Percentiles rank a stretch among this genome's conserved stretches.
Conservation (phyloP, 2,113 vertebrate genomes). For the Cheirogaleus medius region DNA sequence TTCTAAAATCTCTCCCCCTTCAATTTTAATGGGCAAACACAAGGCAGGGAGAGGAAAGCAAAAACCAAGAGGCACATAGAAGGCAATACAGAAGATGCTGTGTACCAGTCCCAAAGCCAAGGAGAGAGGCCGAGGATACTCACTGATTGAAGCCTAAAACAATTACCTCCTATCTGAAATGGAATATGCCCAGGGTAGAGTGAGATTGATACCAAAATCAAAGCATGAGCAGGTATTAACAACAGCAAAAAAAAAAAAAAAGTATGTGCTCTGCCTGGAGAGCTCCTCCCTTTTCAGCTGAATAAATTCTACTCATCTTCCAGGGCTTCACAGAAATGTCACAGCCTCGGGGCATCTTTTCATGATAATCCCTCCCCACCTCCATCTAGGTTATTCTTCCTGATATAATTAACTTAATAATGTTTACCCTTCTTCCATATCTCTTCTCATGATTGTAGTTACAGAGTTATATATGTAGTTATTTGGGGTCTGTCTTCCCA, state of each 20-base stretch:
- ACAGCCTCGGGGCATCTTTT: background rate
- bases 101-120: background rate
- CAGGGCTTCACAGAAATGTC: slow-evolving; percentile 19
- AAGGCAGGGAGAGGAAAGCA: background rate
- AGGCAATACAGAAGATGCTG: background rate
- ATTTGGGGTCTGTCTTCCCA: background rate
- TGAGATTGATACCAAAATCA: slow-evolving; percentile 40
- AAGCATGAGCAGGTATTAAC: slow-evolving; percentile 8
- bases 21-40: slow-evolving; percentile 9
- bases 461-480: background rate
- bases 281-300: background rate
- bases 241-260: background rate
- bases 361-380: background rate
- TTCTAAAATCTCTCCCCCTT: slow-evolving; percentile 53
- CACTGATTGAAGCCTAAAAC: background rate
- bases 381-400: background rate
- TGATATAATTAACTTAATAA: slow-evolving; percentile 23
- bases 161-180: background rate
- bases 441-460: background rate
- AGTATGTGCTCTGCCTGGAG: background rate
- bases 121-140: background rate
- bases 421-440: background rate
- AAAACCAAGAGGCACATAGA: slow-evolving; percentile 1
- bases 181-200: background rate
- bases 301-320: slow-evolving; percentile 20